Percentiles rank a stretch among this genome's conserved stretches.
These are phyloP conservation scores for Fabriciana adippe DNA, from an alignment of 2,888 invertebrate genomes.

Conservation along the genomic window DNA sequence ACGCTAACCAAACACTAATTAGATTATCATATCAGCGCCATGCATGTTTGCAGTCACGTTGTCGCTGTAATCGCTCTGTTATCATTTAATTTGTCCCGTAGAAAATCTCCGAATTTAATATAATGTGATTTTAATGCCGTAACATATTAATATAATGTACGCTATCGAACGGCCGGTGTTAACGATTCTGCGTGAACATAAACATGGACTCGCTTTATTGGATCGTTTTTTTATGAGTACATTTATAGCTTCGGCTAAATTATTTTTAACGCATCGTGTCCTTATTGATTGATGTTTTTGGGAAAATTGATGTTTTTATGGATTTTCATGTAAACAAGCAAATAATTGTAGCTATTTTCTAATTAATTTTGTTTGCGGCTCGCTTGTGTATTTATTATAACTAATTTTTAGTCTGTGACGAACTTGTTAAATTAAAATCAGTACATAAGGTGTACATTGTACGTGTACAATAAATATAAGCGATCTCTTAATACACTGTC, in stretches of 20 bases:
- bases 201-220: constrained; percentile 33
- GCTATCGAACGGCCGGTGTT: constrained; percentile 42
- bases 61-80: constrained; percentile 31
- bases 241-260: constrained; percentile 28
- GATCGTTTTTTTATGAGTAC: constrained; percentile 28
- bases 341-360: neutral
- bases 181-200: constrained; percentile 35
- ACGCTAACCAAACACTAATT: constrained; percentile 3
- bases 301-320: constrained; percentile 1
- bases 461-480: no score
- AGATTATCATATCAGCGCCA: constrained; percentile 5
- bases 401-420: no score
- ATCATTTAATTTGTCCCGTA: constrained; percentile 30
- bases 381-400: no score
- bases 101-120: constrained; percentile 50
- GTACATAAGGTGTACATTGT: no score
- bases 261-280: constrained; percentile 28
- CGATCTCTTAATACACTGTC: no score
- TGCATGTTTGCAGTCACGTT: constrained; percentile 31
- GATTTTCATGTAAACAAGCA: neutral
- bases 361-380: neutral
- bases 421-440: no score
- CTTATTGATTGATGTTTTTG: constrained; percentile 17
- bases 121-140: constrained; percentile 61
- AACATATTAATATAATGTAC: constrained; percentile 55